phyloP scores from a whole-genome alignment of 2,888 invertebrate genomes.

The Drosophila antonietae region DNA sequence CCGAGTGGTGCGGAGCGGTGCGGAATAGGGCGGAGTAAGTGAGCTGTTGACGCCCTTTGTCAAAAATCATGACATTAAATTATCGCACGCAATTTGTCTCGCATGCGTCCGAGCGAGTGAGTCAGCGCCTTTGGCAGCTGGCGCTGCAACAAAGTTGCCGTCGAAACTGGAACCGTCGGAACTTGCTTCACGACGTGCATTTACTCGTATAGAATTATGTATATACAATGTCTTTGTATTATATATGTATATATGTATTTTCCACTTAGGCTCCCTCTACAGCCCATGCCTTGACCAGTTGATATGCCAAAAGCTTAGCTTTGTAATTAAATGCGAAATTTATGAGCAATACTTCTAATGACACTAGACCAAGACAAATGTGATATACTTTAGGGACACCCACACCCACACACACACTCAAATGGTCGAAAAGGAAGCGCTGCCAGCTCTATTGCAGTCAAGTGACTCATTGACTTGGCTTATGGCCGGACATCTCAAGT shows the following conservation, averaged over 20 bases:
- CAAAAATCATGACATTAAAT: constrained; percentile 79
- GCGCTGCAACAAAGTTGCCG: constrained; percentile 69
- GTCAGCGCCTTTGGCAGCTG: constrained; percentile 67
- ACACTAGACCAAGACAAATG: constrained; percentile 71
- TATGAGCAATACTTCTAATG: constrained; percentile 76
- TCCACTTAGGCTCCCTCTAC: background rate
- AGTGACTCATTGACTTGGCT: constrained; percentile 78
- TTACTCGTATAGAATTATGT: background rate
- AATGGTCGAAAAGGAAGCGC: constrained; percentile 20
- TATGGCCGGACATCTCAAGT: constrained; percentile 74
- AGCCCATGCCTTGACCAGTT: background rate
- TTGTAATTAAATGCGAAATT: constrained; percentile 78
- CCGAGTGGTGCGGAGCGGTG: background rate
- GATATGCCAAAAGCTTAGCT: constrained; percentile 40
- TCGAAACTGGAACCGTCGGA: constrained; percentile 39
- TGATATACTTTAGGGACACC: constrained; percentile 44
- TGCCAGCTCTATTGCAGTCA: constrained; percentile 65
- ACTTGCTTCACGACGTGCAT: constrained; percentile 25
- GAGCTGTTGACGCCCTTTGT: constrained; percentile 71
- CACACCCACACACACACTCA: constrained; percentile 8
- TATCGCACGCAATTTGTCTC: constrained; percentile 74
- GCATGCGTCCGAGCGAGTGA: constrained; percentile 44
- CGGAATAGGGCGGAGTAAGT: constrained; percentile 53
- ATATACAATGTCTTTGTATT: background rate
- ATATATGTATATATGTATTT: too few species aligned